Evolutionary conservation across 37 sponge, comb jelly and placozoan species (phyloP).

Genomic region (Petrosia ficiformis): DNA sequence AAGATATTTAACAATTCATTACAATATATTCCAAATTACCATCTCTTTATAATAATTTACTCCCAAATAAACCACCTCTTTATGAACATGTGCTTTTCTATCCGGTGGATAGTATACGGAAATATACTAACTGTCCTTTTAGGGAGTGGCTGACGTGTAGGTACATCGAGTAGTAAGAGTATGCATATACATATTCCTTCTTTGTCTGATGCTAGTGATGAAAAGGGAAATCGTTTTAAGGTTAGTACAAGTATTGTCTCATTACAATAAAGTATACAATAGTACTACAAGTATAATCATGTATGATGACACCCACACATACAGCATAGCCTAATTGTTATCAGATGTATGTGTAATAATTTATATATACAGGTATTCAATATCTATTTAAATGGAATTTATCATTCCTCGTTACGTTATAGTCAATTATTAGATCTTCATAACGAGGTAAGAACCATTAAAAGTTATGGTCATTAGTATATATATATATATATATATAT

Average conservation of each 20-base stretch:
- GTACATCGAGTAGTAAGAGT: not conserved
- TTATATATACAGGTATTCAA: slow-evolving; percentile 32
- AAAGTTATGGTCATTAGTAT: no score
- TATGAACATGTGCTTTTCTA: not conserved
- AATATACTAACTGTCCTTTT: not conserved
- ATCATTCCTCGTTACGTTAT: slow-evolving; percentile 69
- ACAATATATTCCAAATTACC: not conserved
- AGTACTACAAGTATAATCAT: no score
- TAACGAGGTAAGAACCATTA: slow-evolving; percentile 38
- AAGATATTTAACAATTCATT: not conserved
- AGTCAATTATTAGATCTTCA: slow-evolving; percentile 51
- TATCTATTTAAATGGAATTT: slow-evolving; percentile 58
- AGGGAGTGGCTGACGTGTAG: not conserved
- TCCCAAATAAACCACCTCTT: no score
- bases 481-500: not conserved
- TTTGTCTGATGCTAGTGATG: not conserved
- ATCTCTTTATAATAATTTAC: no score
- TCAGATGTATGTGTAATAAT: not conserved
- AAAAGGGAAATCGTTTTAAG: not conserved
- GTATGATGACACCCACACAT: no score
- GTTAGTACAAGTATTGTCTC: not conserved
- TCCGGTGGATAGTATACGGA: not conserved
- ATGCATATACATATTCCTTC: slow-evolving; percentile 3
- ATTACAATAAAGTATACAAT: no score
- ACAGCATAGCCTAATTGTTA: not conserved